Evolutionary conservation across 2,113 vertebrate species (phyloP).

Genomic region (Myotis lucifugus): DNA sequence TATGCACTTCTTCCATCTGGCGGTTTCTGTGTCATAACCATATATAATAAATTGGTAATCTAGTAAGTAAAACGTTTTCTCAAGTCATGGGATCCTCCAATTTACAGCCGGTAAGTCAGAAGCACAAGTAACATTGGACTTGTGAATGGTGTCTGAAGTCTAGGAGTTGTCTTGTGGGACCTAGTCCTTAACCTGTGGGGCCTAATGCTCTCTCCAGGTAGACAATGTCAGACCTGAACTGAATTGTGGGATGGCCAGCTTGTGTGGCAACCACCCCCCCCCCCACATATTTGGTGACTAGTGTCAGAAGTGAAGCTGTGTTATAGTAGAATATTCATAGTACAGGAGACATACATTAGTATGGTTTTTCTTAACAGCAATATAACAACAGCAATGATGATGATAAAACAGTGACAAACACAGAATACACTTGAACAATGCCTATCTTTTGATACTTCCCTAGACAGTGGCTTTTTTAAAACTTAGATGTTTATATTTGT

Average conservation of each 20-base stretch:
- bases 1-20: not conserved
- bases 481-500: not conserved
- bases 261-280: not conserved
- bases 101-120: not conserved
- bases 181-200: not conserved
- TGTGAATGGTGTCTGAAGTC: not conserved
- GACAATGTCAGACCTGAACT: not conserved
- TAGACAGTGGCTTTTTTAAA: not conserved
- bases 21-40: not conserved
- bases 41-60: not conserved
- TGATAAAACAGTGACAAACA: not conserved
- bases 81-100: not conserved
- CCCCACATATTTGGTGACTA: not conserved
- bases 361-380: not conserved
- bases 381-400: not conserved
- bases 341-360: not conserved
- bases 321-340: not conserved
- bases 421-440: not conserved
- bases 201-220: not conserved
- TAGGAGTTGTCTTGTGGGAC: not conserved
- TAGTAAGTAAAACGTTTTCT: not conserved
- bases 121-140: not conserved
- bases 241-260: not conserved
- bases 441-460: not conserved
- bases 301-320: not conserved